Base-by-base conservation (phyloP, 2,113 vertebrate genomes). In the Motacilla alba region DNA sequence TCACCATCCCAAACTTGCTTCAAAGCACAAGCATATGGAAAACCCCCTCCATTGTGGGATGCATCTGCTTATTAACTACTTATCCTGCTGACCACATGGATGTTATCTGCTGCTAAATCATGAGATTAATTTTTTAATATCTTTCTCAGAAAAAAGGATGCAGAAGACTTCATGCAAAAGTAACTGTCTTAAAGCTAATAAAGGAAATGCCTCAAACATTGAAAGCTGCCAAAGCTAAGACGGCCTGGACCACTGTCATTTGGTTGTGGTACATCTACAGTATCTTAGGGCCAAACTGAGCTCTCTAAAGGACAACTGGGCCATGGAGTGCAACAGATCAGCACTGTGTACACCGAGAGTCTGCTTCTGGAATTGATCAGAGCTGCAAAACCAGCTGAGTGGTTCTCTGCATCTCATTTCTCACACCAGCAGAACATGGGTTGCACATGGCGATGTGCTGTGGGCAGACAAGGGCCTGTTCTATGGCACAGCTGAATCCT, bases 401-500 rank as follows among this genome's bases (percentile, higher is more conserved):
- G 26, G 46, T 67, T 74, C 58, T 87, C 23, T 67, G 28, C 23
- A 35, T 50, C 50, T 53, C 10, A 2, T 67, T 84, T 75, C 30
- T 75, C 53, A 33, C 20, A 27, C 10, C 47, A 59, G 31, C 68
- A 58, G 55, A 67, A 15, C 35, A 3, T 20, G 35, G 23, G 30
- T 7, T 31, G 47, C 11, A 8, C 13, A 1, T 4, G n/a, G 62
- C 31, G 20, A 2, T 8, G 53, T 0, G 0, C 33, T 30, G 27
- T 17, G 35, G 35, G 35, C 81, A 84, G 52, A 62, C 21, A 55
- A 89, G 62, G 31, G 15, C 22, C 17, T 76, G 31, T 49, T 46
- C n/a, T 9, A 15, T 0, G 3, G 18, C 35, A 28, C 44, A 49
- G 47, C 33, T 0, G 0, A 49, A 89, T 59, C 24, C 47, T 13